These are phyloP conservation scores for Epinotia ramella DNA, from an alignment of 2,888 invertebrate genomes.

Conservation along the genomic window DNA sequence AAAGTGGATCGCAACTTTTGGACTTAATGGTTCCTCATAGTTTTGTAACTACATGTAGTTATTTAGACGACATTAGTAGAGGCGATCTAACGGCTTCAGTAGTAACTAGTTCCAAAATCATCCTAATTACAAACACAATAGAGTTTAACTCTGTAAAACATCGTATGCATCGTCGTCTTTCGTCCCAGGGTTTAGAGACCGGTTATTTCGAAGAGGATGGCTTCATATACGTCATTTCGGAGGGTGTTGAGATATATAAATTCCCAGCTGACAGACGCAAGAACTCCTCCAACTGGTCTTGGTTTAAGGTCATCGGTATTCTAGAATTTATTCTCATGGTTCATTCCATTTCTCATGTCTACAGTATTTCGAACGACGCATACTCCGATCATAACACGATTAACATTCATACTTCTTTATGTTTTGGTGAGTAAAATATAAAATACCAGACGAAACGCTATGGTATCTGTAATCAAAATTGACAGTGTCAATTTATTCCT, in stretches of 20 bases:
- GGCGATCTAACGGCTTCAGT: constrained; percentile 40
- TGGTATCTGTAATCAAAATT: constrained; percentile 24
- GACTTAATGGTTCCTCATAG: constrained; percentile 5
- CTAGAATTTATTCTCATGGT: constrained; percentile 67
- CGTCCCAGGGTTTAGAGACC: constrained; percentile 83
- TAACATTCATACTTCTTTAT: constrained; percentile 22
- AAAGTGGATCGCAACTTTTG: constrained; percentile 22
- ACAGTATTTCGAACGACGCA: constrained; percentile 43
- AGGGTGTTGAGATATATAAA: constrained; percentile 87
- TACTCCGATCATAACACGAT: constrained; percentile 31
- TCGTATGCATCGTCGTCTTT: constrained; percentile 74
- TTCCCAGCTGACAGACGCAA: constrained; percentile 86
- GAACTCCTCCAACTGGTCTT: constrained; percentile 87
- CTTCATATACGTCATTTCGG: constrained; percentile 86
- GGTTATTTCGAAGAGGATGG: constrained; percentile 87
- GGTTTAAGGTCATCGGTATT: constrained; percentile 87
- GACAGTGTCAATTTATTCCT: constrained; percentile 37
- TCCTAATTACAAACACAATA: constrained; percentile 37
- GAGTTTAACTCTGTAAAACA: constrained; percentile 54
- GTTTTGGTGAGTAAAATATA: constrained; percentile 24
- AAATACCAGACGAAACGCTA: neutral
- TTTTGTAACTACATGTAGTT: constrained; percentile 33
- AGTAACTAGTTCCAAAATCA: constrained; percentile 31
- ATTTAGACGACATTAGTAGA: constrained; percentile 23
- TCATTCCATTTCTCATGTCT: constrained; percentile 78